phyloP scores from a whole-genome alignment of 2,888 invertebrate species.

The Cerceris ruficornis region DNA sequence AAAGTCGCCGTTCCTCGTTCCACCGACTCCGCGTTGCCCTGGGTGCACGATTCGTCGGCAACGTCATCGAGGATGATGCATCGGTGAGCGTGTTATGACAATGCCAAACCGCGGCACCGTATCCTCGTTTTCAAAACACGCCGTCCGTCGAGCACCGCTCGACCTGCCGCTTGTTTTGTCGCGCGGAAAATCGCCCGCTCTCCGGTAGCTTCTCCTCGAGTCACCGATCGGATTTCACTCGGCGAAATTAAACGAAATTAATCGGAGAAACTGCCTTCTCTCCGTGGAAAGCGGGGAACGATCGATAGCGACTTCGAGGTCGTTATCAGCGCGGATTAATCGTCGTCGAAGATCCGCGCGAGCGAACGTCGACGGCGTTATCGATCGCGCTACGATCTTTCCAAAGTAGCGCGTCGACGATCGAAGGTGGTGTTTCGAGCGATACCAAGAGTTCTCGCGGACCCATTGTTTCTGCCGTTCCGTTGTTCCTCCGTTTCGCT shows the following conservation, averaged over 20 bases:
- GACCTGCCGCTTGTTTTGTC: background rate
- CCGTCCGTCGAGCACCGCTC: no score
- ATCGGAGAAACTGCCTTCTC: background rate
- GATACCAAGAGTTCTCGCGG: background rate
- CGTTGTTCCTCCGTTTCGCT: background rate
- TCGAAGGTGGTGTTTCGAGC: background rate
- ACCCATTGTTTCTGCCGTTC: no score
- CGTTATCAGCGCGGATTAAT: no score
- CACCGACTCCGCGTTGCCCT: background rate
- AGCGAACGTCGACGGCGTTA: no score
- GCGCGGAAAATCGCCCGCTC: background rate
- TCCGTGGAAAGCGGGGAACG: no score
- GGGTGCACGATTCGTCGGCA: background rate
- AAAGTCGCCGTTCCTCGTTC: background rate
- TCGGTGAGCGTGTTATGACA: constrained; percentile 11
- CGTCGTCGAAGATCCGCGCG: no score
- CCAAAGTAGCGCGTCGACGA: no score
- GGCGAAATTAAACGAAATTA: background rate
- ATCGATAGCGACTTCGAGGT: no score
- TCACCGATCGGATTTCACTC: background rate
- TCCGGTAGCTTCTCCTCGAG: background rate
- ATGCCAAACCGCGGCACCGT: constrained; percentile 10
- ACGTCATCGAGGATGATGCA: background rate
- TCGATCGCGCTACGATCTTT: no score
- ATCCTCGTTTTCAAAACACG: constrained; percentile 18